These are phyloP conservation scores for Acanthosepion pharaonis DNA, from an alignment of 2,888 invertebrate species.

Conservation along the genomic window DNA sequence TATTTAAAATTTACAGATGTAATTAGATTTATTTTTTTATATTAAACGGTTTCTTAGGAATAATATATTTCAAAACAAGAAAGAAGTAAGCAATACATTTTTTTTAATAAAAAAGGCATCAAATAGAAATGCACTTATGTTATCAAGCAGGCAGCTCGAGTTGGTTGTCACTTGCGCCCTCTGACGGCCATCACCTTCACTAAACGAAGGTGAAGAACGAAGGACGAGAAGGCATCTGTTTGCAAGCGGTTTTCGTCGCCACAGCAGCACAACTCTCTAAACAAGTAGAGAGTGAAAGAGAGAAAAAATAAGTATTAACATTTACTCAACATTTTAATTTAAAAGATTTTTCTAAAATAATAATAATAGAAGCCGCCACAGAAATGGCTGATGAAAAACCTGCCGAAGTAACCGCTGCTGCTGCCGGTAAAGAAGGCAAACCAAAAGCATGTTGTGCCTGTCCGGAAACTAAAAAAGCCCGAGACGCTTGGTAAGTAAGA, in stretches of 20 bases:
- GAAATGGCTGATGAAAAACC: constrained; percentile 44
- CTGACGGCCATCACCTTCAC: neutral
- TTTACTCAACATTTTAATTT: neutral
- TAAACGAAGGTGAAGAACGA: neutral
- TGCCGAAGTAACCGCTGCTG: neutral
- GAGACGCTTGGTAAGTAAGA: constrained; percentile 89
- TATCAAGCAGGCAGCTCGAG: neutral
- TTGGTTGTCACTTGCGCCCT: neutral
- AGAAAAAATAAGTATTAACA: neutral
- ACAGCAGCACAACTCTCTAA: neutral
- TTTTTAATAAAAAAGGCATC: too few species aligned
- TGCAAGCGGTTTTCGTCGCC: neutral
- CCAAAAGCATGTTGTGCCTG: constrained; percentile 97
- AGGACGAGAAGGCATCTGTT: neutral
- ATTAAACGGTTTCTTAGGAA: too few species aligned
- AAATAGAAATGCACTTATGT: neutral
- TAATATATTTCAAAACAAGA: too few species aligned
- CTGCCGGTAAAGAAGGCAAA: constrained; percentile 76
- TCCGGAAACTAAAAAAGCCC: constrained; percentile 91
- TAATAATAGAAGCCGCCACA: neutral
- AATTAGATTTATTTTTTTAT: too few species aligned
- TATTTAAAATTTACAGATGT: too few species aligned
- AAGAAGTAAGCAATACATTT: too few species aligned
- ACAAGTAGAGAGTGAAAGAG: neutral
- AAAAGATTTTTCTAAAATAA: neutral